phyloP scores from a whole-genome alignment of 2,888 invertebrate species.

The Cremastobaeus sp. region DNA sequence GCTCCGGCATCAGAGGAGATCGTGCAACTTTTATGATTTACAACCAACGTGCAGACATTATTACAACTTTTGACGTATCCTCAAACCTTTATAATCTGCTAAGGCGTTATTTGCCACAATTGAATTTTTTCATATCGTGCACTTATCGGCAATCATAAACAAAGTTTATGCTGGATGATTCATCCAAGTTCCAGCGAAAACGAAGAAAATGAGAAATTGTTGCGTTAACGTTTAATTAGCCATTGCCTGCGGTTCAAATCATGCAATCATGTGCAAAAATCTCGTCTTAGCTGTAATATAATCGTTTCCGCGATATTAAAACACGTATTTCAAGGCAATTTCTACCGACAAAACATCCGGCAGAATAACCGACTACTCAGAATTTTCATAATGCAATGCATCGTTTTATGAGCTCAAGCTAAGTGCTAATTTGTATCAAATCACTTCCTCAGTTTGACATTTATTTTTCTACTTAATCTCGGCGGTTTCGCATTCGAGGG shows the following conservation, averaged over 20 bases:
- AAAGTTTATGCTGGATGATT: constrained; percentile 26
- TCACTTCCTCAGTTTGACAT: neutral
- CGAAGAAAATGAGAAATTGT: constrained; percentile 47
- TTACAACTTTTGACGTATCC: too few species aligned
- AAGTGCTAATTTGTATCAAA: constrained; percentile 4
- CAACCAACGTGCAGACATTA: too few species aligned
- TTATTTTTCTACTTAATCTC: too few species aligned
- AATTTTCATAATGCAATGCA: constrained; percentile 37
- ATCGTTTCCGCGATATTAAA: constrained; percentile 53
- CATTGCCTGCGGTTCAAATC: constrained; percentile 37
- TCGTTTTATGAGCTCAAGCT: constrained; percentile 17
- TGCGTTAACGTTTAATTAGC: constrained; percentile 45
- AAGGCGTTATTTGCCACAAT: too few species aligned
- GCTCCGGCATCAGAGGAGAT: too few species aligned
- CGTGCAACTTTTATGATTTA: too few species aligned
- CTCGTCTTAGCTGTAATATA: constrained; percentile 33
- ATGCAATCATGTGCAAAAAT: constrained; percentile 48
- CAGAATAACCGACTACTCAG: constrained; percentile 33
- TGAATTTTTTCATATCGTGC: too few species aligned
- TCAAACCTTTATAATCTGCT: too few species aligned
- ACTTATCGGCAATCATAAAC: constrained; percentile 12
- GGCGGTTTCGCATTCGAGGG: too few species aligned
- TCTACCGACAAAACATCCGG: constrained; percentile 31
- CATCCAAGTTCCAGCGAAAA: constrained; percentile 35
- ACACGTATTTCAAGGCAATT: constrained; percentile 50